Percentiles rank a stretch among this genome's conserved stretches.
Conservation (phyloP, 1,140 invertebrate species). For the Drosophila sp. region DNA sequence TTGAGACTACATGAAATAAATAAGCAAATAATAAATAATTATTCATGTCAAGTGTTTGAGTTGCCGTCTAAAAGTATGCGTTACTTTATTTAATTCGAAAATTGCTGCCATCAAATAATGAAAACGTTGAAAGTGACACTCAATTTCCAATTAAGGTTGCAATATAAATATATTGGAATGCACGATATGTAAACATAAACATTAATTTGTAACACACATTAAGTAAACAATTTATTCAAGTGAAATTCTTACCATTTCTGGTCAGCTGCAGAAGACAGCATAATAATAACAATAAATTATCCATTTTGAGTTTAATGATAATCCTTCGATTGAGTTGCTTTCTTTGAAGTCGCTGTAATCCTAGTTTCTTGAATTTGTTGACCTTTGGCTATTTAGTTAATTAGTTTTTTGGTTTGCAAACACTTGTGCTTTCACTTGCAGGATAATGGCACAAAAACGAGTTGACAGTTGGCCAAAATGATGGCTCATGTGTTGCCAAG, state of each 20-base stretch:
- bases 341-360: constrained; percentile 6
- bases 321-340: constrained; percentile 3
- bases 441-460: constrained; percentile 56
- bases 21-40: not conserved
- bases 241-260: constrained; percentile 16
- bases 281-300: constrained; percentile 9
- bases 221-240: too few relatives aligned
- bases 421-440: constrained; percentile 42
- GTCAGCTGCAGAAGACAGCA: constrained; percentile 20
- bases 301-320: constrained; percentile 15
- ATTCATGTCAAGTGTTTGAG: too few relatives aligned
- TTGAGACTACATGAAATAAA: not conserved
- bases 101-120: not conserved
- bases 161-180: too few relatives aligned
- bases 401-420: constrained; percentile 12
- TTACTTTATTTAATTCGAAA: not conserved
- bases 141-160: not conserved
- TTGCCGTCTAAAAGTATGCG: not conserved
- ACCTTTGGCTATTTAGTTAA: constrained; percentile 27
- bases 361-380: not conserved
- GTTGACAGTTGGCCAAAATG: constrained; percentile 38
- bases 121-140: not conserved
- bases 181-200: too few relatives aligned
- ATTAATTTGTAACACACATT: too few relatives aligned
- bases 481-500: constrained; percentile 61